These are phyloP conservation scores for Drosophila histrio DNA, from an alignment of 2,888 invertebrate species.

Conservation along the genomic window DNA sequence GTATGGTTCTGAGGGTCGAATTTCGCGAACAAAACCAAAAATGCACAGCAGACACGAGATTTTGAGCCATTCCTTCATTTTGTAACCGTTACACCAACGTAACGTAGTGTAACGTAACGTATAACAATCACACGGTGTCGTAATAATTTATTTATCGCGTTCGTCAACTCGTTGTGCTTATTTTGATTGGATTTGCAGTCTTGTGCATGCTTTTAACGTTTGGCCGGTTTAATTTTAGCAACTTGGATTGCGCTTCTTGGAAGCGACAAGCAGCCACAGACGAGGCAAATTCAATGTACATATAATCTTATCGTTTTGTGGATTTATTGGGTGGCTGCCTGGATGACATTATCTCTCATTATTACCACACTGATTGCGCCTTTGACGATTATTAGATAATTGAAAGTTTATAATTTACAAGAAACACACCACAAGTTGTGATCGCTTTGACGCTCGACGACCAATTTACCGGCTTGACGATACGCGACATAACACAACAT, in stretches of 20 bases:
- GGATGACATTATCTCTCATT: constrained; percentile 49
- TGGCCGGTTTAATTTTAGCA: constrained; percentile 13
- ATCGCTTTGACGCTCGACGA: constrained; percentile 32
- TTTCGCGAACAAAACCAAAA: constrained; percentile 92
- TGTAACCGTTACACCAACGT: constrained; percentile 23
- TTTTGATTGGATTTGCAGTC: constrained; percentile 4
- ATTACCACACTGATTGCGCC: constrained; percentile 51
- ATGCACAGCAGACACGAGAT: constrained; percentile 90
- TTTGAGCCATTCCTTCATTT: constrained; percentile 87
- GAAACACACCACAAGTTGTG: constrained; percentile 22
- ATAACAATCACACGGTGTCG: neutral
- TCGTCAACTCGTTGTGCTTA: constrained; percentile 4
- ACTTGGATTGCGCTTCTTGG: constrained; percentile 29
- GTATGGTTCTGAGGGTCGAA: constrained; percentile 94
- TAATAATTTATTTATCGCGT: constrained; percentile 7
- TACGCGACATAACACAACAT: constrained; percentile 18
- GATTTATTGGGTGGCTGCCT: constrained; percentile 29
- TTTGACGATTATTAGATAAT: constrained; percentile 60
- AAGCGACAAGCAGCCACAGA: constrained; percentile 15
- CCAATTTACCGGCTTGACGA: constrained; percentile 52
- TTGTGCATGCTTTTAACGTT: constrained; percentile 18
- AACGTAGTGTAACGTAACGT: neutral
- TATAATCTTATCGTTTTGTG: constrained; percentile 56
- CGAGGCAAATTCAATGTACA: neutral
- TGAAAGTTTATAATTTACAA: constrained; percentile 48